A percentile compares a stretch with the other conserved stretches of the same genome.
Conservation (phyloP, 2,888 invertebrate species). For the Orthosia incerta region DNA sequence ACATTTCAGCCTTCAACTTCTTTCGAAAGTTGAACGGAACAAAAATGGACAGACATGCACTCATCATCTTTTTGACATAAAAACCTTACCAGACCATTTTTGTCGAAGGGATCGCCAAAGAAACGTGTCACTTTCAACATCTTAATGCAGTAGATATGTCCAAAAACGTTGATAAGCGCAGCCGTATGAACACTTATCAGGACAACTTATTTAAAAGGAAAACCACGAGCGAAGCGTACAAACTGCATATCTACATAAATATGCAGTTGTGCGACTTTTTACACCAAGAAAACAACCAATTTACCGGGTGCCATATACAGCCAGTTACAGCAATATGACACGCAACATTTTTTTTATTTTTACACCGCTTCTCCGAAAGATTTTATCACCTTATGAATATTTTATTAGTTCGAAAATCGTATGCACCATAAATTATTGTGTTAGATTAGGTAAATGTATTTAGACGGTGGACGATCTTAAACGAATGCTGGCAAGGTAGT, state of each 20-base stretch:
- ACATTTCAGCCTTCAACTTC: neutral
- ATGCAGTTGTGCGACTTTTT: conserved; percentile 28
- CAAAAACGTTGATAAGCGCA: conserved; percentile 22
- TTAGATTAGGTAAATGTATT: conserved; percentile 64
- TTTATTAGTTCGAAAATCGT: conserved; percentile 74
- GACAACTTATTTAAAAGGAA: conserved; percentile 42
- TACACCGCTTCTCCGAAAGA: conserved; percentile 74
- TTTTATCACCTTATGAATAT: conserved; percentile 81
- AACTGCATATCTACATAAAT: conserved; percentile 14
- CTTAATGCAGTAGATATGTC: conserved; percentile 1
- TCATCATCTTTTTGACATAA: neutral
- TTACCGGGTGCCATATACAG: conserved; percentile 69
- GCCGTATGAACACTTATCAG: conserved; percentile 22
- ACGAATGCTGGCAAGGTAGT: conserved; percentile 44
- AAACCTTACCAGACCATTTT: neutral
- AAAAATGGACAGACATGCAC: neutral
- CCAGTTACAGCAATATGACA: conserved; percentile 69
- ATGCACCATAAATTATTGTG: conserved; percentile 72
- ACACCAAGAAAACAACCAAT: conserved; percentile 59
- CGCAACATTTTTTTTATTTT: conserved; percentile 68
- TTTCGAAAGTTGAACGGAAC: neutral
- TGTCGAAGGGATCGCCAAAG: conserved; percentile 4
- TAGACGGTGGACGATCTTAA: conserved; percentile 42
- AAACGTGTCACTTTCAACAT: conserved; percentile 10
- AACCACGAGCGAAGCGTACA: conserved; percentile 5